phyloP scores from a whole-genome alignment of 2,113 vertebrate species.

The Callaeas wilsoni region DNA sequence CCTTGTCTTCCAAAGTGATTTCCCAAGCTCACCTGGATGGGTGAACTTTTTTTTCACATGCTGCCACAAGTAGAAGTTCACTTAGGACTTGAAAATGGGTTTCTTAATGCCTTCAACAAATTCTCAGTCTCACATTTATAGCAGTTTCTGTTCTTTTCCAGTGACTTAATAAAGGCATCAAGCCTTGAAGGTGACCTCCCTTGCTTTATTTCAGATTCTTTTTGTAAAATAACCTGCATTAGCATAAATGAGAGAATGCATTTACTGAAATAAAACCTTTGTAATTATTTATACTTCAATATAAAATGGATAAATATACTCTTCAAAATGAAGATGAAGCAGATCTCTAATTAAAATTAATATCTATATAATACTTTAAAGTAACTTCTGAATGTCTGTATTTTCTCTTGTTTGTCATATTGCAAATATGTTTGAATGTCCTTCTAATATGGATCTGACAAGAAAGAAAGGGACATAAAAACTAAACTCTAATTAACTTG shows the following conservation, averaged over 20 bases:
- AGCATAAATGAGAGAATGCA: constrained; percentile 16
- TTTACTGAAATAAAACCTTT: constrained; percentile 31
- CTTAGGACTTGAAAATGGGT: constrained; percentile 59
- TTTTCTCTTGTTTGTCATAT: not conserved
- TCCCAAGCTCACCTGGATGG: constrained; percentile 63
- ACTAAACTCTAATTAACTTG: not conserved
- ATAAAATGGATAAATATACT: constrained; percentile 3
- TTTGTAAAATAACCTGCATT: constrained; percentile 49
- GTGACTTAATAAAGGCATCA: constrained; percentile 60
- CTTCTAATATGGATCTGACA: constrained; percentile 16
- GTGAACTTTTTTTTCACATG: constrained; percentile 13
- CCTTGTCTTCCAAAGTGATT: not conserved
- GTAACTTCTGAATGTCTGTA: not conserved
- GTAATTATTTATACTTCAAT: not conserved
- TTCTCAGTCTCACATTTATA: constrained; percentile 65
- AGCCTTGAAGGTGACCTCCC: constrained; percentile 56
- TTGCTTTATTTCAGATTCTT: constrained; percentile 53
- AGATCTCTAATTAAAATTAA: not conserved
- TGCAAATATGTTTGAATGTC: not conserved
- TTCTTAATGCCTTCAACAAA: constrained; percentile 69
- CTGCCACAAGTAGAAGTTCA: not conserved
- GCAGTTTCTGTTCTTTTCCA: constrained; percentile 67
- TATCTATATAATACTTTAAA: not conserved
- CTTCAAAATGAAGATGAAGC: not conserved
- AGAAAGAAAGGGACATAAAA: not conserved